These are phyloP conservation scores for Lasioglossum vierecki DNA, from an alignment of 2,888 invertebrate genomes.

Conservation along the genomic window DNA sequence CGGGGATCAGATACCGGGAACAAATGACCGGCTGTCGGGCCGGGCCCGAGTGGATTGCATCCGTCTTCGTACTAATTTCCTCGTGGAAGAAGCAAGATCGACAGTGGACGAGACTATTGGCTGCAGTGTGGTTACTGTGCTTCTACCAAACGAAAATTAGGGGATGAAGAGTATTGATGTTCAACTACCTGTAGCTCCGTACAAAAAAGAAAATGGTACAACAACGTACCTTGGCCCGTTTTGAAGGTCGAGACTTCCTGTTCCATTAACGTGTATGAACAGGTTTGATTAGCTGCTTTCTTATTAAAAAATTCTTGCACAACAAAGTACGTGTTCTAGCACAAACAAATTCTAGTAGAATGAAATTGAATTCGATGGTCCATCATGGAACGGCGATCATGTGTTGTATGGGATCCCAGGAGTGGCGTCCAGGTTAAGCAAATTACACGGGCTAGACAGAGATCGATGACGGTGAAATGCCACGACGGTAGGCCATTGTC, in stretches of 20 bases:
- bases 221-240: neutral
- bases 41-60: neutral
- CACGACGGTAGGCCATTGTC: conserved; percentile 8
- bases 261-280: neutral
- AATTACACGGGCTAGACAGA: conserved; percentile 17
- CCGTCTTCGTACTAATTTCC: neutral
- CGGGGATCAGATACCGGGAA: neutral
- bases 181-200: neutral
- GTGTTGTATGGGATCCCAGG: neutral
- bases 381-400: neutral
- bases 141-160: neutral
- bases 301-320: no score
- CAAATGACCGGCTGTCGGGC: neutral
- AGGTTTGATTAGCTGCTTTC: no score
- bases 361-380: neutral
- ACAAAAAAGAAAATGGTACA: neutral
- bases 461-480: conserved; percentile 40
- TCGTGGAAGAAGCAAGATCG: conserved; percentile 10
- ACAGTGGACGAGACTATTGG: neutral
- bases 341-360: no score
- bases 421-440: conserved; percentile 25
- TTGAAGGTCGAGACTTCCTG: neutral
- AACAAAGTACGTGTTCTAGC: no score
- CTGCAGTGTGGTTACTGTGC: neutral
- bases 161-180: neutral